These are phyloP conservation scores for Fragum sueziense DNA, from an alignment of 2,888 invertebrate genomes.

Conservation along the genomic window DNA sequence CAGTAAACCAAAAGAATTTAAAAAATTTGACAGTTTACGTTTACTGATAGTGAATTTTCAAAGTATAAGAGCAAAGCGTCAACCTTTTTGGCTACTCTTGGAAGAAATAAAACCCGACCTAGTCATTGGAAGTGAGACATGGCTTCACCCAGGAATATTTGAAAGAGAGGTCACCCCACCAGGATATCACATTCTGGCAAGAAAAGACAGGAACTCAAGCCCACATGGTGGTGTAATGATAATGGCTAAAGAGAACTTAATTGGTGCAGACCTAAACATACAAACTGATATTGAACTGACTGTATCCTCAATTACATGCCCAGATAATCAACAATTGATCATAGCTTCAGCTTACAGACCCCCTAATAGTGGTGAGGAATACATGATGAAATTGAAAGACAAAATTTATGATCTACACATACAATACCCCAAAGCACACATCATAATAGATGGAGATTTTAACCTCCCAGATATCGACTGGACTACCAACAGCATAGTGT, in stretches of 20 bases:
- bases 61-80: constrained; percentile 15
- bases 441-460: not conserved
- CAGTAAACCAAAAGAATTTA: not conserved
- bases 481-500: not conserved
- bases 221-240: constrained; percentile 17
- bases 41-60: constrained; percentile 7
- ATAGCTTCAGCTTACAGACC: constrained; percentile 20
- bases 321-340: constrained; percentile 20
- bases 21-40: not conserved
- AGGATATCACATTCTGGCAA: constrained; percentile 5
- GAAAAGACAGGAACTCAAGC: not conserved
- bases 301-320: constrained; percentile 3
- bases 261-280: constrained; percentile 9
- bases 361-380: not conserved
- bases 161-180: constrained; percentile 7
- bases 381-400: not conserved
- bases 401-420: not conserved
- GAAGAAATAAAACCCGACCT: constrained; percentile 1
- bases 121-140: constrained; percentile 14
- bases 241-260: constrained; percentile 6
- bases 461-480: not conserved
- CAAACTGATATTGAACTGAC: not conserved
- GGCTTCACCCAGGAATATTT: constrained; percentile 7
- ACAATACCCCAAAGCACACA: not conserved
- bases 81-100: constrained; percentile 2